phyloP scores from a whole-genome alignment of 1,140 invertebrate genomes.

The Panulirus ornatus region DNA sequence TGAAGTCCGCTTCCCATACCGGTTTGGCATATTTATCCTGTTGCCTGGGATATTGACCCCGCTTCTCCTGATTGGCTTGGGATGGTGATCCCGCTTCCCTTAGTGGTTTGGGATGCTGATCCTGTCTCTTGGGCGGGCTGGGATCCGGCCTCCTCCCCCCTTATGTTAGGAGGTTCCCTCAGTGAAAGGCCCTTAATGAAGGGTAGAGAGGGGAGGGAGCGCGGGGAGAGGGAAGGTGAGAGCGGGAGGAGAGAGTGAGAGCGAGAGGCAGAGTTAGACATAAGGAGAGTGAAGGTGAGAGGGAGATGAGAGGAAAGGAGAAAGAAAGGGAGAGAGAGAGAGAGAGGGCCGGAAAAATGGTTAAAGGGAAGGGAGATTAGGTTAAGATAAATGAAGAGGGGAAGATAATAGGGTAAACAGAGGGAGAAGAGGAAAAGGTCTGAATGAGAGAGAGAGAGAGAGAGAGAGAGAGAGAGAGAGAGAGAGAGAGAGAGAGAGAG shows the following conservation, averaged over 20 bases:
- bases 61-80: too few relatives aligned
- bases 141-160: not conserved
- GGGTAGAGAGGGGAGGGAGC: not conserved
- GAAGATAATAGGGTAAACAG: not conserved
- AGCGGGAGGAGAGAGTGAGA: not conserved
- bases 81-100: too few relatives aligned
- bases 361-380: not conserved
- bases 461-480: conserved; percentile 36
- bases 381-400: too few relatives aligned
- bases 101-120: too few relatives aligned
- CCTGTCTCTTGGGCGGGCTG: too few relatives aligned
- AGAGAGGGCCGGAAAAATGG: not conserved
- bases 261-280: not conserved
- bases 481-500: conserved; percentile 25
- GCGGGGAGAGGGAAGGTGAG: not conserved
- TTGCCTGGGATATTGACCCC: too few relatives aligned
- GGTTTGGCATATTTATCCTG: too few relatives aligned
- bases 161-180: conserved; percentile 39
- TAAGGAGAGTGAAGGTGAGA: too few relatives aligned
- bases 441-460: conserved; percentile 1
- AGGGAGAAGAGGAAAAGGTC: not conserved
- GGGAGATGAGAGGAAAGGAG: too few relatives aligned
- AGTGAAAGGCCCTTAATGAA: conserved; percentile 49
- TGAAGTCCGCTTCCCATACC: too few relatives aligned
- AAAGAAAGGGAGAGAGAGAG: too few relatives aligned